Percentiles rank a stretch among this genome's conserved stretches.
These are phyloP conservation scores for Lagopus muta DNA, from an alignment of 2,113 vertebrate species.

Conservation along the genomic window DNA sequence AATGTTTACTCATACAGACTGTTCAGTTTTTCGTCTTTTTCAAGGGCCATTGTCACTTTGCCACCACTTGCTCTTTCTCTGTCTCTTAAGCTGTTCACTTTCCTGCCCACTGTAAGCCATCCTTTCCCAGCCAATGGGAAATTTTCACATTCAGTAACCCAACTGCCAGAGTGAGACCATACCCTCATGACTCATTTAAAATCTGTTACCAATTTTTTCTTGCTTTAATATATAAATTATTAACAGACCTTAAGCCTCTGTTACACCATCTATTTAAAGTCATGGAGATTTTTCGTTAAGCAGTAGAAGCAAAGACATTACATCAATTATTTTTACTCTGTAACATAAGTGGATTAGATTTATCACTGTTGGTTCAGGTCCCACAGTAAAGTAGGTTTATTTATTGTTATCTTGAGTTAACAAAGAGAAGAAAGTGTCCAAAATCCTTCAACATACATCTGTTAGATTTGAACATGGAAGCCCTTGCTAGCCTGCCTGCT, in stretches of 20 bases:
- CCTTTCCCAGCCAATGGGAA: background rate
- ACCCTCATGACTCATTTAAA: constrained; percentile 7
- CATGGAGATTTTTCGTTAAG: background rate
- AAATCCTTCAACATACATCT: constrained; percentile 9
- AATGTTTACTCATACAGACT: constrained; percentile 14
- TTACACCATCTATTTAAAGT: background rate
- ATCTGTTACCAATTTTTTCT: constrained; percentile 22
- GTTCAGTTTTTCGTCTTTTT: constrained; percentile 7
- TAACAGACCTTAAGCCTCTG: constrained; percentile 10
- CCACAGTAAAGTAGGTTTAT: constrained; percentile 25
- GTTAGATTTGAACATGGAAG: background rate
- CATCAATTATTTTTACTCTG: constrained; percentile 21
- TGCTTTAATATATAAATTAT: constrained; percentile 28
- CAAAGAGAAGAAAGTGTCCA: constrained; percentile 2
- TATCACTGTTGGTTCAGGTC: constrained; percentile 53
- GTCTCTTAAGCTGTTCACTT: background rate
- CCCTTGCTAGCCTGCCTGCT: background rate
- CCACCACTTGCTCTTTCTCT: background rate
- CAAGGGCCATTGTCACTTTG: background rate
- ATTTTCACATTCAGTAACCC: background rate
- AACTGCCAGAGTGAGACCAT: background rate
- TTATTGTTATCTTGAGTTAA: constrained; percentile 31
- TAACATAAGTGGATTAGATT: constrained; percentile 46
- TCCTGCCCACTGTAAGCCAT: background rate
- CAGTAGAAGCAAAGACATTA: constrained; percentile 15